These are phyloP conservation scores for Parthenolecanium corni DNA, from an alignment of 2,888 invertebrate species.

Conservation along the genomic window DNA sequence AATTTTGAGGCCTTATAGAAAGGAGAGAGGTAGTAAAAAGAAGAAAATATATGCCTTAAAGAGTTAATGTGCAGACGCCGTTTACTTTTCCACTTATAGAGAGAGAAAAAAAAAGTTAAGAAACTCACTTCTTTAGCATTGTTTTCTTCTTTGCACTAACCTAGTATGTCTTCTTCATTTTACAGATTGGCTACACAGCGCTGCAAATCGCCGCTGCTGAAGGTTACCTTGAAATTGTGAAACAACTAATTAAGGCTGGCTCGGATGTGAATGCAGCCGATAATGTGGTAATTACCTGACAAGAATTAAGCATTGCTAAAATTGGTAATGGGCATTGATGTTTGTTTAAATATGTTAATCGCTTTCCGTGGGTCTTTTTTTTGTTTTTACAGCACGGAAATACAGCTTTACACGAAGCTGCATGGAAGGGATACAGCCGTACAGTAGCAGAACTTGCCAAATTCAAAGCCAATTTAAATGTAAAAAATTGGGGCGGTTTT, in stretches of 20 bases:
- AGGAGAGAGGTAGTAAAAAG: too few relatives aligned
- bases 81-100: too few relatives aligned
- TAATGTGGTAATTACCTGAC: constrained; percentile 49
- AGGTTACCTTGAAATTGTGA: constrained; percentile 64
- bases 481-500: constrained; percentile 75
- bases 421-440: constrained; percentile 87
- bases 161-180: neutral
- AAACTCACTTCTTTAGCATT: too few relatives aligned
- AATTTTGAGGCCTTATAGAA: too few relatives aligned
- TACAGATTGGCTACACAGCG: constrained; percentile 56
- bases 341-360: neutral
- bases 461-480: constrained; percentile 50
- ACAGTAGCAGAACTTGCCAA: constrained; percentile 58
- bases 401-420: constrained; percentile 84
- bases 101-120: too few relatives aligned
- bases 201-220: constrained; percentile 70
- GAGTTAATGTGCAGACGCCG: too few relatives aligned
- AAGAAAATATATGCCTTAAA: too few relatives aligned
- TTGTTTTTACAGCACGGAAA: constrained; percentile 66
- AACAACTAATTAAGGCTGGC: constrained; percentile 54
- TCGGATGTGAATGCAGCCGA: constrained; percentile 61
- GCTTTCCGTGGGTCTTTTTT: neutral
- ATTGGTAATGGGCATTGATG: neutral
- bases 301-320: neutral
- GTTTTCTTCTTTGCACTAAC: too few relatives aligned